Base-by-base conservation (phyloP, 2,113 vertebrate species). In the Eurypyga helias region DNA sequence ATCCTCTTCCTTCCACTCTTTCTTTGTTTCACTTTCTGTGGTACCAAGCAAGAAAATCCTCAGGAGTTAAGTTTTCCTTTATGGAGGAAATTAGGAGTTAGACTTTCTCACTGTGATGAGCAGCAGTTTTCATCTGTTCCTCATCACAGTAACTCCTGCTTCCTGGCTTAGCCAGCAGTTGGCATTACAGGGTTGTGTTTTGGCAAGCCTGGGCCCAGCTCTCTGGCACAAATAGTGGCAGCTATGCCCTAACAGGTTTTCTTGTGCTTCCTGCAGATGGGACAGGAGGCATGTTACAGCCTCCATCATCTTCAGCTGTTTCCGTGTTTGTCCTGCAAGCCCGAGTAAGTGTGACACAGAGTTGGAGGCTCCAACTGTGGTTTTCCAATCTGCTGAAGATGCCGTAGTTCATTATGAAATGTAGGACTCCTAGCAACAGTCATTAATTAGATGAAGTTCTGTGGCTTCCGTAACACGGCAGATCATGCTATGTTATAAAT, bases 401-500 rank as follows among this genome's bases (percentile, higher is more conserved):
- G 62, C 62, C 16, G 9, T 55, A 67, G 43, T n/a, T 80, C 15
- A 19, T 57, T 26, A 45, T 0, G 2, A 72, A 51, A 34, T 28
- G 6, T 66, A 49, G 55, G 36, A 65, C 72, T 87, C 49, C 17
- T 31, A 81, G 67, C n/a, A 87, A 24, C 13, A 49, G 1, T 58
- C 33, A 18, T 48, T 69, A 48, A 33, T 60, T 66, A 60, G 14
- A 13, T 65, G 2, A 60, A 60, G 28, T 81, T 89, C 8, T 1
- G 1, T 89, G 76, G 20, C 49, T 80, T 83, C 49, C 14, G 55
- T 81, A 33, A 21, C 2, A 0, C 25, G 41, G 46, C 16, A 65
- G 26, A 20, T 33, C 0, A 0, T 87, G 78, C 81, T 66, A 7
- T n/a, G 17, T 62, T 78, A 24, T 4, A 28, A 65, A 11, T 24